A percentile compares a stretch with the other conserved stretches of the same genome.
phyloP scores from a whole-genome alignment of 1,140 invertebrate species.

The Trichonephila clavipes region DNA sequence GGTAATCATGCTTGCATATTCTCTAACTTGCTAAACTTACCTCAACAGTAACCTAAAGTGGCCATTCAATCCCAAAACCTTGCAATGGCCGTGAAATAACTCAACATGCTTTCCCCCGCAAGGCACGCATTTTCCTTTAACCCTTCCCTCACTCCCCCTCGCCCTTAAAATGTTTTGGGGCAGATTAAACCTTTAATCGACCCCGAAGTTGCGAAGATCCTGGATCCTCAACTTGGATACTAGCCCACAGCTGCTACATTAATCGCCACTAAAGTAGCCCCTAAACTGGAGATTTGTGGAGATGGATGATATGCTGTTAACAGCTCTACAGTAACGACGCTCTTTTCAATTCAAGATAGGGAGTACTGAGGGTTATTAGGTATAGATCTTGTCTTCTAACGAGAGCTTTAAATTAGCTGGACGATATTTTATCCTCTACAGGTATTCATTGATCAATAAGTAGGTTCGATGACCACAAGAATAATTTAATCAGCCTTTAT shows the following conservation, averaged over 20 bases:
- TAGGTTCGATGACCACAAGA: too few relatives aligned
- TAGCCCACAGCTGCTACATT: not conserved
- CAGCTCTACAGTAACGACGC: not conserved
- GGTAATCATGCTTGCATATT: not conserved
- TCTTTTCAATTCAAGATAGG: not conserved
- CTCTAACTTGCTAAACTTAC: not conserved
- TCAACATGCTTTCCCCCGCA: constrained; percentile 7
- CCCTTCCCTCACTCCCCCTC: not conserved
- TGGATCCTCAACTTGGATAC: not conserved
- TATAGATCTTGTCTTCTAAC: not conserved
- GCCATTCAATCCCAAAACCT: not conserved
- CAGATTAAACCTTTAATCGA: constrained; percentile 55
- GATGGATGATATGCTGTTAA: constrained; percentile 21
- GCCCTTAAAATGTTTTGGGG: not conserved
- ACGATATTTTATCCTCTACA: not conserved
- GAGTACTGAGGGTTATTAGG: not conserved
- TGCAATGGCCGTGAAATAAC: constrained; percentile 14
- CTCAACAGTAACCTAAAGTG: not conserved
- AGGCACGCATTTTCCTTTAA: not conserved
- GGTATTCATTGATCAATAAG: not conserved
- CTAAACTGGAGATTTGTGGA: constrained; percentile 49
- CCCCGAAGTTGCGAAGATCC: not conserved
- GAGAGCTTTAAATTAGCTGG: not conserved
- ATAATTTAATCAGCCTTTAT: not conserved
- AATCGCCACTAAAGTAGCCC: constrained; percentile 23